These are phyloP conservation scores for Epistrophe eligans DNA, from an alignment of 2,888 invertebrate genomes.

Conservation along the genomic window DNA sequence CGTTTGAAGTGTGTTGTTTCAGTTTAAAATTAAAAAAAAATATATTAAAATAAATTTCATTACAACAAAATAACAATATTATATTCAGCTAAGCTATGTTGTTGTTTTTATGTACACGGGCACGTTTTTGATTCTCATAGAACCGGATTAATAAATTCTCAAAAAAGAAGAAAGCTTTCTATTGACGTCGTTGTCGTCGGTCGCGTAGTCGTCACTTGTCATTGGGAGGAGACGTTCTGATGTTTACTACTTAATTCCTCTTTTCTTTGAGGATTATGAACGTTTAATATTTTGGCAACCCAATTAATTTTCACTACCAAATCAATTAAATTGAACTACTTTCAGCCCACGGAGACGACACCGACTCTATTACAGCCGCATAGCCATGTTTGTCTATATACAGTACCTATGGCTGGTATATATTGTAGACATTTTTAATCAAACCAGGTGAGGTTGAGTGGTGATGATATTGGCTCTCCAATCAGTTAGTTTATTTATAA, in stretches of 20 bases:
- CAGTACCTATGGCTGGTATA: background rate
- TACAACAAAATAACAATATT: constrained; percentile 4
- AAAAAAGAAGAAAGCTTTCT: constrained; percentile 10
- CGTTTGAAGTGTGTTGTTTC: background rate
- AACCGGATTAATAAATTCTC: constrained; percentile 25
- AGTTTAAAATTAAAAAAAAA: background rate
- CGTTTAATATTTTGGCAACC: constrained; percentile 49
- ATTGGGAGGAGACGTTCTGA: background rate
- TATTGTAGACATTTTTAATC: constrained; percentile 29
- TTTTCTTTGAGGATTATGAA: background rate
- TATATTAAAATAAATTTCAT: background rate
- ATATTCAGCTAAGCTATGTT: constrained; percentile 10
- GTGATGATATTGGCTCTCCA: constrained; percentile 24
- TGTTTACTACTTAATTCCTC: background rate
- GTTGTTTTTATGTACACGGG: constrained; percentile 5
- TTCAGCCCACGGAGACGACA: constrained; percentile 11
- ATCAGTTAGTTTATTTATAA: constrained; percentile 22
- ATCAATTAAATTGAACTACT: constrained; percentile 60
- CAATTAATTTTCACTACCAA: constrained; percentile 45
- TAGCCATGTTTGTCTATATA: background rate
- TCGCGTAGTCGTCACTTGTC: background rate
- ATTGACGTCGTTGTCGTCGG: background rate
- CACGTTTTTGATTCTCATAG: constrained; percentile 22
- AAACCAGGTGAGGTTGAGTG: constrained; percentile 31
- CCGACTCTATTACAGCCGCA: constrained; percentile 3